Evolutionary conservation across 53 echinoderm and acorn worm species (phyloP), one percentile per base, ranked within the genome.

Genomic region (Holothuria scabra): DNA sequence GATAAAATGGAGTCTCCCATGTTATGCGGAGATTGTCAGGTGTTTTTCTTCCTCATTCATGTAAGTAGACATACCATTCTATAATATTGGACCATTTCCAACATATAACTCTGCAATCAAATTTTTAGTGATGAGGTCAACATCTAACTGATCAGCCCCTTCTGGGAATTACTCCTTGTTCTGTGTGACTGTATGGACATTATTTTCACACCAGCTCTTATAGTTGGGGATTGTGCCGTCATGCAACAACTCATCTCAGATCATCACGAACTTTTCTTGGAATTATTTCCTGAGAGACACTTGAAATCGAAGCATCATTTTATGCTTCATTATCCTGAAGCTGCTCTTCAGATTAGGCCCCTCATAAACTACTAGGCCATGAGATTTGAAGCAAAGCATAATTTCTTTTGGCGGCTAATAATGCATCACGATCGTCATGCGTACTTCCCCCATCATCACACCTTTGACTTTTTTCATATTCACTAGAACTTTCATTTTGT

Each of bases 301-400:
- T 22, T 89, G 8, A 35, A 46, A 34, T 85, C 85, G 12, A 89
- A 89, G 37, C 89, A 89, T 57, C 89, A 89, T 23, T 72, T 80
- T 33, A 60, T 89, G 81, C 35, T 85, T 28, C 89, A 89, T 49
- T 89, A 89, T 31, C 89, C 89, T 3, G 21, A 23, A 65, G 74
- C 89, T 6, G 67, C 67, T 71, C 31, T 16, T 3, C 67, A 68
- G 32, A 21, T 89, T 59, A 85, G 89, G 32, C 89, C 89, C 41
- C 63, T 89, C 24, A 58, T 30, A 10, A 38, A 85, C 35, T 69
- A 69, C 14, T 89, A 85, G 89, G 29, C 59, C 6, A 89, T 89
- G 60, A 78, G 89, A 46, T 89, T 76, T 68, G 85, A 89, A 56
- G 89, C 85, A 19, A 85, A 89, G 46, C 90, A 89, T 65, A 89